Evolutionary conservation across 2,797 vertebrate genomes (phyloP).

Genomic region (Macroramphosus scolopax): DNA sequence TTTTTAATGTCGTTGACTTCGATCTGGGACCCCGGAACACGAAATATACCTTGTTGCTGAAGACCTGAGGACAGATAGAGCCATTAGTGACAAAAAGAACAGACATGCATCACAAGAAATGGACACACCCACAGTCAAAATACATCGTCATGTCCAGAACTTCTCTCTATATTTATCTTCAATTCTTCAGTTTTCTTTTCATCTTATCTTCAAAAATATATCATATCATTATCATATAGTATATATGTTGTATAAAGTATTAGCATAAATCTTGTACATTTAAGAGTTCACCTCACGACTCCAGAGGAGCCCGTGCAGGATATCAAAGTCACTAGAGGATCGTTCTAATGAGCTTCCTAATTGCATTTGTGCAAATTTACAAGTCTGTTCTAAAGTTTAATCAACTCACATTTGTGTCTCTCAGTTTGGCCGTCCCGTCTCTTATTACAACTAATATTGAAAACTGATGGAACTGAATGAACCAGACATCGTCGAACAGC

Average conservation of each 20-base stretch:
- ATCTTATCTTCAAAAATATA: too few relatives aligned
- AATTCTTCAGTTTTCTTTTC: too few relatives aligned
- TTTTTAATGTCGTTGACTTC: constrained; percentile 99
- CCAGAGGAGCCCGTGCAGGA: too few relatives aligned
- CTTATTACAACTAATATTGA: neutral
- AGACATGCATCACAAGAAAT: neutral
- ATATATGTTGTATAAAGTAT: too few relatives aligned
- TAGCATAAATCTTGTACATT: too few relatives aligned
- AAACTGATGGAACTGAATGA: too few relatives aligned
- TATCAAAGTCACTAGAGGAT: too few relatives aligned
- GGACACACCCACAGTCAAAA: constrained; percentile 6
- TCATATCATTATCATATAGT: too few relatives aligned
- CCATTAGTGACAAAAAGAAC: neutral
- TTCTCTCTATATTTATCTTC: too few relatives aligned
- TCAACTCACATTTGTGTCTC: neutral
- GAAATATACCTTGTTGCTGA: constrained; percentile 97
- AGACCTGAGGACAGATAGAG: constrained; percentile 80
- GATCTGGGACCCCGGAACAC: constrained; percentile 97
- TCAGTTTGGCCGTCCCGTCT: neutral
- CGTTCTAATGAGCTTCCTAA: neutral
- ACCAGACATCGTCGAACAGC: too few relatives aligned
- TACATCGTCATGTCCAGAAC: neutral
- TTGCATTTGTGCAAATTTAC: neutral
- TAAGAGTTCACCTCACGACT: too few relatives aligned
- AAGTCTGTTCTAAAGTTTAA: neutral